Conservation (phyloP, 1,140 invertebrate species). For the Cotesia chilonis region DNA sequence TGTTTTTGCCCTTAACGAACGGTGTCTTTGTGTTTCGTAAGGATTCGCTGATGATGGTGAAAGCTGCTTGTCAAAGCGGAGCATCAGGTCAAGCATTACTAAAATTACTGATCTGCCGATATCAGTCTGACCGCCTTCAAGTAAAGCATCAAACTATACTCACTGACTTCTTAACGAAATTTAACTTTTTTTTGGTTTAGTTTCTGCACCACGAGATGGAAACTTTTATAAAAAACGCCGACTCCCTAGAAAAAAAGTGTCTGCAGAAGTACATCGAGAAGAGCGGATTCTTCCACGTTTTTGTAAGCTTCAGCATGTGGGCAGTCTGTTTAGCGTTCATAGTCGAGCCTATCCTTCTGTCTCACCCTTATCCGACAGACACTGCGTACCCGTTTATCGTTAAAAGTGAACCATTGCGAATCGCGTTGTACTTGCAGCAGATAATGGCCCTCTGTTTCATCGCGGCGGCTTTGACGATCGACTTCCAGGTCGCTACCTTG, state of each 20-base stretch:
- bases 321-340: conserved; percentile 32
- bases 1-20: conserved; percentile 19
- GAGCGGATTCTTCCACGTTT: conserved; percentile 36
- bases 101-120: conserved; percentile 27
- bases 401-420: conserved; percentile 32
- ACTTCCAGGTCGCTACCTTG: conserved; percentile 40
- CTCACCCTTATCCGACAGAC: conserved; percentile 41
- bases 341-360: conserved; percentile 30
- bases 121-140: conserved; percentile 33
- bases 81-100: conserved; percentile 34
- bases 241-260: conserved; percentile 29
- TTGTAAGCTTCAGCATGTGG: conserved; percentile 34
- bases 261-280: conserved; percentile 41
- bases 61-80: conserved; percentile 26
- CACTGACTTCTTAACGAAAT: background rate
- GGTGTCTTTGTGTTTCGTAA: conserved; percentile 20
- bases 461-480: conserved; percentile 32
- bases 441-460: conserved; percentile 38
- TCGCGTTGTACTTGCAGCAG: conserved; percentile 43
- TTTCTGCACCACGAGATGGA: conserved; percentile 43
- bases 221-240: conserved; percentile 32
- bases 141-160: conserved; percentile 20
- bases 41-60: conserved; percentile 25
- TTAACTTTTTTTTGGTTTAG: conserved; percentile 31
- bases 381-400: conserved; percentile 45